Conservation (phyloP, 2,888 invertebrate species). For the Eristalis pertinax region DNA sequence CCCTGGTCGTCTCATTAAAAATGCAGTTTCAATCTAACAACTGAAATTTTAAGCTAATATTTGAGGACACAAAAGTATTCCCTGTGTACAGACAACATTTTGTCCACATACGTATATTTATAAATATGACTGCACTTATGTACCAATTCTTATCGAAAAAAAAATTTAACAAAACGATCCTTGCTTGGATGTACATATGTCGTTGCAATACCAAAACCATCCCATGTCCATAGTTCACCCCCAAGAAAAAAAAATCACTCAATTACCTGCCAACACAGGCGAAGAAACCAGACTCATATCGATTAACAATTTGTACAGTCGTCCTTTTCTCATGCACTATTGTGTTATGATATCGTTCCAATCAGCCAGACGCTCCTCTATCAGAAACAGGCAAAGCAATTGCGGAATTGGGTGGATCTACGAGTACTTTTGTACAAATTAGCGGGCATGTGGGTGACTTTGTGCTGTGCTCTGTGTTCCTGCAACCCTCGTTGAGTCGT, state of each 20-base stretch:
- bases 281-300: constrained; percentile 44
- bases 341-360: background rate
- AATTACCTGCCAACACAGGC: constrained; percentile 17
- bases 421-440: constrained; percentile 25
- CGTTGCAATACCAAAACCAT: background rate
- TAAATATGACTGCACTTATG: background rate
- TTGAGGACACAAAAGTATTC: background rate
- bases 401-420: constrained; percentile 71
- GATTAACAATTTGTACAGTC: constrained; percentile 59
- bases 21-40: background rate
- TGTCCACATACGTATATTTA: background rate
- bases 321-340: constrained; percentile 52
- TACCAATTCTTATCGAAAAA: background rate
- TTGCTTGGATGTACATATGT: background rate
- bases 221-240: constrained; percentile 12
- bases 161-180: background rate
- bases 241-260: constrained; percentile 39
- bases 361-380: background rate
- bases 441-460: constrained; percentile 4
- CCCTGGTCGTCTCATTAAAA: background rate
- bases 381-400: constrained; percentile 37
- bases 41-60: background rate
- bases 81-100: background rate
- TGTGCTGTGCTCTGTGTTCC: background rate
- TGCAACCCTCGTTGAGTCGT: constrained; percentile 33